These are phyloP conservation scores for Nudaria mundana DNA, from an alignment of 2,888 invertebrate species.

Conservation along the genomic window DNA sequence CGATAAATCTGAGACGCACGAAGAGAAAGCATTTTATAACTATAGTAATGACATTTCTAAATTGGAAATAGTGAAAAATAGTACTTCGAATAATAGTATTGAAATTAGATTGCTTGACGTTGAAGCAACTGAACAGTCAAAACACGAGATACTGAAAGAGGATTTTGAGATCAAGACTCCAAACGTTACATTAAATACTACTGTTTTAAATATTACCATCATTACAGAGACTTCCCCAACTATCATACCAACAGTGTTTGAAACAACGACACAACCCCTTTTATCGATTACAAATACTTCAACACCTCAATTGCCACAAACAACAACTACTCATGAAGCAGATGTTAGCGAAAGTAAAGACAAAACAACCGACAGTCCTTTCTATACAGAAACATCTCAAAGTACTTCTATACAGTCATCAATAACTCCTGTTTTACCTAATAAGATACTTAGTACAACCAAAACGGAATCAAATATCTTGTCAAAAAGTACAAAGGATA, in stretches of 20 bases:
- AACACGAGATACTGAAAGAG: conserved; percentile 11
- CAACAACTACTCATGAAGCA: conserved; percentile 5
- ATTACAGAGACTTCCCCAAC: conserved; percentile 41
- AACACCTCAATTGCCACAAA: background rate
- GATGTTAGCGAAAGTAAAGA: conserved; percentile 4
- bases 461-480: conserved; percentile 8
- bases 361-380: conserved; percentile 9
- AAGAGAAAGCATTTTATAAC: conserved; percentile 32
- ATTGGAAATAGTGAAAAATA: conserved; percentile 32
- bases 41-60: conserved; percentile 40
- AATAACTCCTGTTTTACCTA: background rate
- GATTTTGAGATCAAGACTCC: conserved; percentile 18
- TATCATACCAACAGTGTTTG: conserved; percentile 40
- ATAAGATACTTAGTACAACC: conserved; percentile 7
- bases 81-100: conserved; percentile 27
- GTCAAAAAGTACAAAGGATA: conserved; percentile 10
- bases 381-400: conserved; percentile 11
- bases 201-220: conserved; percentile 51
- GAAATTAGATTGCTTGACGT: conserved; percentile 26
- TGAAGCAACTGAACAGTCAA: conserved; percentile 24
- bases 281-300: conserved; percentile 36
- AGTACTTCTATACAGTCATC: conserved; percentile 12
- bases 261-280: conserved; percentile 57
- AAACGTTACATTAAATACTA: conserved; percentile 35
- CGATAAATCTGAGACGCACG: conserved; percentile 37